Evolutionary conservation across 2,797 vertebrate genomes (phyloP).

Genomic region (Nothura maculosa): DNA sequence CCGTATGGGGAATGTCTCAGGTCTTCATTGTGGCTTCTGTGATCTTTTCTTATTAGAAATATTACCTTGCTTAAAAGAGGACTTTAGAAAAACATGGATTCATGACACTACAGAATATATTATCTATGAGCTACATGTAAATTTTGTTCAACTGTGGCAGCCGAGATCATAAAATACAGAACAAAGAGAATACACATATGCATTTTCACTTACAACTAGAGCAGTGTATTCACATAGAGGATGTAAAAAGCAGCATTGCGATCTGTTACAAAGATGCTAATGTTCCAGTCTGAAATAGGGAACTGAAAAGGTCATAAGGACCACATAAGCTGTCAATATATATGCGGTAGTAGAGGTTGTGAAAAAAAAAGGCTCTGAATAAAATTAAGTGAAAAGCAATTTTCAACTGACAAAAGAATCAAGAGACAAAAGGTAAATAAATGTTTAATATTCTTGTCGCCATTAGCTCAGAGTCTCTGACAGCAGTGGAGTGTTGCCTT

Average conservation of each 20-base stretch:
- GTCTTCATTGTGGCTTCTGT: not conserved
- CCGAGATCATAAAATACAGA: not conserved
- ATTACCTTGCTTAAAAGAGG: not conserved
- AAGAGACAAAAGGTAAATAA: not conserved
- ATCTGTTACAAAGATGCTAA: not conserved
- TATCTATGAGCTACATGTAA: not conserved
- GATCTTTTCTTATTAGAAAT: not conserved
- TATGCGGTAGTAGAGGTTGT: not conserved
- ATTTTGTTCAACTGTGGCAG: not conserved
- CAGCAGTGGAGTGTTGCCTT: not conserved
- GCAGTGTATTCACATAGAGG: rapidly evolving
- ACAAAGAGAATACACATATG: not conserved
- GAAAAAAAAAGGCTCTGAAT: not conserved
- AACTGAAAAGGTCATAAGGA: not conserved
- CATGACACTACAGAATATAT: not conserved
- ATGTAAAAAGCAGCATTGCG: not conserved
- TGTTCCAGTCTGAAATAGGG: not conserved
- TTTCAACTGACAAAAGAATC: not conserved
- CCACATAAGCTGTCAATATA: not conserved
- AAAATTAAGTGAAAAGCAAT: not conserved
- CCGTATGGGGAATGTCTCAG: not conserved
- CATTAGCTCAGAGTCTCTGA: not conserved
- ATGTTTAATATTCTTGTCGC: not conserved
- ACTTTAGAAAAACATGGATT: not conserved
- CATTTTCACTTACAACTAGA: not conserved